Base-by-base conservation (phyloP, 2,113 vertebrate genomes). In the Gila orcuttii region DNA sequence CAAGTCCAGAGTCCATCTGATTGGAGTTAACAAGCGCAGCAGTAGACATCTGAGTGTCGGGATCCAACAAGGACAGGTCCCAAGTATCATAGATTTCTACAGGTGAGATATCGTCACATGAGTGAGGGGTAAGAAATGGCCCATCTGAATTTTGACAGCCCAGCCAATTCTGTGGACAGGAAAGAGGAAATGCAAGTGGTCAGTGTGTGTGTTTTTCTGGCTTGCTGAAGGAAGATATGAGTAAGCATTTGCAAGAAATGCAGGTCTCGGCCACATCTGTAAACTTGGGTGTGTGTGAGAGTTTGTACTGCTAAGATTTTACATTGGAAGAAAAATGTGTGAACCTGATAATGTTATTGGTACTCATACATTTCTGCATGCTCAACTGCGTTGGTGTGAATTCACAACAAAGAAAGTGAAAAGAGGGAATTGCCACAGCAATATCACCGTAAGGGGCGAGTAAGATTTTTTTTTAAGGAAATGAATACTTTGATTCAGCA, bases 141-240 rank as follows among this genome's bases (percentile, higher is more conserved):
- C 90, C 84, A 0, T 88, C 15, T 1, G 83, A 50, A 7, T 90
- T 86, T 52, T 82, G 80, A 23, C 92, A 91, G 77, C 93, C 93
- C 68, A 95, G 76, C 95, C 94, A 95, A 84, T 90, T 90, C 95
- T 96, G 86, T n/a, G 55, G 60, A 78, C 11, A 62, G 21, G 21
- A 6, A 36, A 79, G 52, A 23, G 23, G 59, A 71, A 73, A 42
- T 42, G 4, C n/a, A 50, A 75, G 25, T 47, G 52, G 42, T 81
- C 25, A 39, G 21, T 33, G 28, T 64, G 33, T 33, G 42, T 36
- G 19, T 10, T 33, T 6, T 52, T 33, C 13, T 71, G 45, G 10
- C 31, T 57, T 13, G 8, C 6, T 59, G 21, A 73, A 42, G 23
- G 13, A 57, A 57, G 9, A n/a, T 39, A 59, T 73, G 69, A 33